Evolutionary conservation across 2,113 vertebrate species (phyloP).

Genomic region (Callospermophilus lateralis): DNA sequence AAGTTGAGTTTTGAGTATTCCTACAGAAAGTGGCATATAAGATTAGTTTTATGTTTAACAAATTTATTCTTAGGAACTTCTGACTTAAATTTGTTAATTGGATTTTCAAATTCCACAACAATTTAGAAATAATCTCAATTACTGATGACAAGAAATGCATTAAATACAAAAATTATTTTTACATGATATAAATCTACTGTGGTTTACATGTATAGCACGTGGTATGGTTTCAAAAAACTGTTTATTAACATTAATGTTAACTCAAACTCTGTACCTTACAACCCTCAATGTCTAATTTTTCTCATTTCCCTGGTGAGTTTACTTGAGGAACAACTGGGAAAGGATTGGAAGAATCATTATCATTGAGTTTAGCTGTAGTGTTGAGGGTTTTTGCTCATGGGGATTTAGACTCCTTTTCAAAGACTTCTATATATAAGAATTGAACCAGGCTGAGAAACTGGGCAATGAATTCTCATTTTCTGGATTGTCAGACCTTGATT

Average conservation of each 20-base stretch:
- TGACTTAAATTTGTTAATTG: neutral
- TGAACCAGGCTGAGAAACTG: neutral
- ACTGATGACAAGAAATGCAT: neutral
- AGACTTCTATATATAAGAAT: neutral
- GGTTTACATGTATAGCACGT: neutral
- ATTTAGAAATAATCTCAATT: neutral
- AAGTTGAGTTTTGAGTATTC: neutral
- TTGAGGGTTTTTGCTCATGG: neutral
- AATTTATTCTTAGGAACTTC: conserved; percentile 14
- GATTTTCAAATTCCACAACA: neutral
- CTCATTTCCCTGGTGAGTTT: neutral
- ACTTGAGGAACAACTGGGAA: neutral
- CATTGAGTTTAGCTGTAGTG: neutral
- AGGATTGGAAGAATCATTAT: neutral
- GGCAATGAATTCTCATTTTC: neutral
- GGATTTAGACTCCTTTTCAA: neutral
- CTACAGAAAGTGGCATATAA: neutral
- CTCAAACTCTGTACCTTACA: neutral
- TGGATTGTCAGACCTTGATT: neutral
- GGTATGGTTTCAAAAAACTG: neutral
- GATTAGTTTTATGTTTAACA: neutral
- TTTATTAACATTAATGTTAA: neutral
- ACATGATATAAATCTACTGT: neutral
- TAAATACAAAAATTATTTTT: neutral
- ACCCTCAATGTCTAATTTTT: neutral